Conservation (phyloP, 2,888 invertebrate species). For the Zhengitettix transpicula region DNA sequence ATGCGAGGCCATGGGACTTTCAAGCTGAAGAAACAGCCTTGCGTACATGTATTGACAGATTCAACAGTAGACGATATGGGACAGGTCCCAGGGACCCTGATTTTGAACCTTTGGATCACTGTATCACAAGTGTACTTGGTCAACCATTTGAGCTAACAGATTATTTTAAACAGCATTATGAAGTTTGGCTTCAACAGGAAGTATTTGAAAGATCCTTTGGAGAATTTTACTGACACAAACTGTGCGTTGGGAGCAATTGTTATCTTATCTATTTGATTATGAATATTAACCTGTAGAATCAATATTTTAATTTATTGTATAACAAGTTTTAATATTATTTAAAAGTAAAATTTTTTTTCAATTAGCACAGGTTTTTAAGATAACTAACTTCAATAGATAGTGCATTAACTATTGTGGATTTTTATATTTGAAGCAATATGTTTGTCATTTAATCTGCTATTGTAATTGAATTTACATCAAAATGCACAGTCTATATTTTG, state of each 20-base stretch:
- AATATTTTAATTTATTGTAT: neutral
- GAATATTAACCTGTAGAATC: neutral
- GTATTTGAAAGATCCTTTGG: constrained; percentile 36
- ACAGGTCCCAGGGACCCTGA: constrained; percentile 31
- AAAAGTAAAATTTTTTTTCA: too few species aligned
- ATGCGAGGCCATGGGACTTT: constrained; percentile 96
- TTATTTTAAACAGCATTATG: constrained; percentile 85
- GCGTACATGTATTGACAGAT: constrained; percentile 85
- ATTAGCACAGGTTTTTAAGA: too few species aligned
- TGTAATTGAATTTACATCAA: too few species aligned
- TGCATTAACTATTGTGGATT: too few species aligned
- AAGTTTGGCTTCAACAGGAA: constrained; percentile 90
- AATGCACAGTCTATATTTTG: too few species aligned
- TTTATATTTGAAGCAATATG: too few species aligned
- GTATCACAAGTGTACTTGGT: constrained; percentile 66
- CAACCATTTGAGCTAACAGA: constrained; percentile 68
- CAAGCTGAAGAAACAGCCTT: constrained; percentile 94
- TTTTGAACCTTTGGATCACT: constrained; percentile 55
- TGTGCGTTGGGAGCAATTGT: neutral
- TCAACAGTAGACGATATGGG: constrained; percentile 83
- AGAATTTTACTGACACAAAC: constrained; percentile 2
- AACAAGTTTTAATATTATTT: neutral
- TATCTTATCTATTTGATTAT: too few species aligned
- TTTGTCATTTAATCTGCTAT: too few species aligned
- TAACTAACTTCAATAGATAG: too few species aligned